Conservation (phyloP, 2,888 invertebrate genomes). For the Andrena hattorfiana region DNA sequence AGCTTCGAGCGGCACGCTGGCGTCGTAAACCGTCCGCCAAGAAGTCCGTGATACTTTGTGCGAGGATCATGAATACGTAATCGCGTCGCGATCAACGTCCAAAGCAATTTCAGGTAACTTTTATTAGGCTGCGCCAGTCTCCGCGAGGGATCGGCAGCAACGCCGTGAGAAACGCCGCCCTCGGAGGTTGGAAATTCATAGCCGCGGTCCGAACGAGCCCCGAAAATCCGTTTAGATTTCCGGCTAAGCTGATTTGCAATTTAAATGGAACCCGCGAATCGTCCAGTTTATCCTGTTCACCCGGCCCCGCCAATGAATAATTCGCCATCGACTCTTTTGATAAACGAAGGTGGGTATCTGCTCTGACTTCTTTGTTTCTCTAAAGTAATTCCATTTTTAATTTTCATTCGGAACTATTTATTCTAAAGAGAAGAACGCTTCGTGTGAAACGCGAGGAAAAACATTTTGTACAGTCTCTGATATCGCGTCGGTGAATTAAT, state of each 20-base stretch:
- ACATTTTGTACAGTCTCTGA: not conserved
- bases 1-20: not conserved
- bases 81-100: constrained; percentile 34
- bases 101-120: constrained; percentile 44
- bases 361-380: not conserved
- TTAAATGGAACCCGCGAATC: constrained; percentile 15
- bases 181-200: constrained; percentile 8
- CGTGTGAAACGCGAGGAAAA: not conserved
- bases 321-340: constrained; percentile 17
- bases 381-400: not conserved
- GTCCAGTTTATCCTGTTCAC: constrained; percentile 31
- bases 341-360: constrained; percentile 2
- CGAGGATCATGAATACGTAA: constrained; percentile 49
- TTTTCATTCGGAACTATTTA: no score
- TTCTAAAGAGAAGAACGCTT: no score
- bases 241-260: constrained; percentile 37
- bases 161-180: not conserved
- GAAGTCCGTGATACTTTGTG: not conserved
- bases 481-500: not conserved
- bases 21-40: constrained; percentile 6
- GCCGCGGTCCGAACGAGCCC: constrained; percentile 19
- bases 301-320: constrained; percentile 12
- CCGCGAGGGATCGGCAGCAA: constrained; percentile 6
- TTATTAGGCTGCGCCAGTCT: constrained; percentile 19
- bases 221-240: constrained; percentile 44